Evolutionary conservation across 92 coral and sea anemone genomes (phyloP).

Genomic region (Paramuricea clavata): DNA sequence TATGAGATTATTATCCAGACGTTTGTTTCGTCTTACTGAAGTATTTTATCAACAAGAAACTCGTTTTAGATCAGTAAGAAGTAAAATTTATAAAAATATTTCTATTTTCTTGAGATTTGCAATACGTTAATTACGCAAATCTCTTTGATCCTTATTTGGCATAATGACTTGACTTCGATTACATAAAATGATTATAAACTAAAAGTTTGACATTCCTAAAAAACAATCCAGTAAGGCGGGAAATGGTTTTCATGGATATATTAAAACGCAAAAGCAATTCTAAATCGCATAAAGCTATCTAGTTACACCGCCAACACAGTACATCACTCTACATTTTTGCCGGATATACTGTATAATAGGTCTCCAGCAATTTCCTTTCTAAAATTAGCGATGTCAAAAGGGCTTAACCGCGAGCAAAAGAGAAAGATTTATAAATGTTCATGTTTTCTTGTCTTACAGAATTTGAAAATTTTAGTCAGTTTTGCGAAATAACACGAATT

Average conservation of each 20-base stretch:
- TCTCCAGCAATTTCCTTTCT: conserved; percentile 50
- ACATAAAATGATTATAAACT: conserved; percentile 25
- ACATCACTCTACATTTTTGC: conserved; percentile 6
- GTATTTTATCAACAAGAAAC: not conserved
- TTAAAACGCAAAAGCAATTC: not conserved
- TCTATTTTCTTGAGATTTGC: not conserved
- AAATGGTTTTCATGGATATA: not conserved
- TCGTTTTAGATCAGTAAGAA: not conserved
- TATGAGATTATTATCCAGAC: not conserved
- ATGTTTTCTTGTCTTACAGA: not conserved
- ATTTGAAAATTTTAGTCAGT: not conserved
- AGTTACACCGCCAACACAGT: conserved; percentile 21
- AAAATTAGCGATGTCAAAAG: conserved; percentile 56
- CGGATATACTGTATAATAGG: conserved; percentile 32
- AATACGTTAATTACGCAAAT: conserved; percentile 40
- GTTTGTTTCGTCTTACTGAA: not conserved
- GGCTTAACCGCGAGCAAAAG: conserved; percentile 36
- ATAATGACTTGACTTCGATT: conserved; percentile 37
- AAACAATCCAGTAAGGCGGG: not conserved
- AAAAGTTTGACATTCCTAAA: not conserved
- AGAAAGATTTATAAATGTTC: conserved; percentile 19
- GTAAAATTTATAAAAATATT: conserved; percentile 16
- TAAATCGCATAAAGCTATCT: conserved; percentile 1
- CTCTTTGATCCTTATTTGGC: conserved; percentile 51
- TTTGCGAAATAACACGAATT: not conserved